phyloP scores from a whole-genome alignment of 2,797 vertebrate genomes.

The Protosalanx chinensis region DNA sequence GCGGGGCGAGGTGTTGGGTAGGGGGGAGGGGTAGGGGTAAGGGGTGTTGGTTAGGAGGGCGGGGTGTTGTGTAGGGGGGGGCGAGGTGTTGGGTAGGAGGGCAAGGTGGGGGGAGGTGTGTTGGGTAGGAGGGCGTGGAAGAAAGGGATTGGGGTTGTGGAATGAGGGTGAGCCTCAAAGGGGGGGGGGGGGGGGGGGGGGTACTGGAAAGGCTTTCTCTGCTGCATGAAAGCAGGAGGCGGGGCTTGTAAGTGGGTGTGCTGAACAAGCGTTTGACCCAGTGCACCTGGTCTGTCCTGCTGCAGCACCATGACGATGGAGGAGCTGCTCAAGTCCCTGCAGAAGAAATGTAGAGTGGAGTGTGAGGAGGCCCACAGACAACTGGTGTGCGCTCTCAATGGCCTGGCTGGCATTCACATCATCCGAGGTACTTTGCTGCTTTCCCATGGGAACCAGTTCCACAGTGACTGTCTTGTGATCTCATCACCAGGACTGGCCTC shows the following conservation, averaged over 20 bases:
- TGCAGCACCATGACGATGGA: constrained; percentile 99
- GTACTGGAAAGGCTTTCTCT: not conserved
- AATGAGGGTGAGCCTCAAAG: too few species aligned
- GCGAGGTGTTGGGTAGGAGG: too few species aligned
- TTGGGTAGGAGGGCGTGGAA: too few species aligned
- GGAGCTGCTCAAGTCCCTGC: constrained; percentile 91
- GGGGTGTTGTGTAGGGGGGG: too few species aligned
- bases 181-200: too few species aligned
- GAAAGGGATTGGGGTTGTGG: too few species aligned
- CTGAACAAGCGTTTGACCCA: not conserved
- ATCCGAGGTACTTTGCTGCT: constrained; percentile 84
- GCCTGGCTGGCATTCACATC: constrained; percentile 96
- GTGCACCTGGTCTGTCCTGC: not conserved
- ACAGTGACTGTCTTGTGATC: constrained; percentile 14
- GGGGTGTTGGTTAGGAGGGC: too few species aligned
- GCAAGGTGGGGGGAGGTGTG: too few species aligned
- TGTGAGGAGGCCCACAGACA: constrained; percentile 97
- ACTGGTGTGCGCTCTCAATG: constrained; percentile 94
- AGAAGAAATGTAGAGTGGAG: constrained; percentile 96
- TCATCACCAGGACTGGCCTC: constrained; percentile 31
- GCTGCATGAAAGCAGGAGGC: constrained; percentile 1
- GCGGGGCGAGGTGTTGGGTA: too few species aligned
- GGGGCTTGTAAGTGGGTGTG: constrained; percentile 35
- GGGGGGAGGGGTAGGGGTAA: too few species aligned
- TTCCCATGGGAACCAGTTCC: constrained; percentile 65